Evolutionary conservation across 2,113 vertebrate genomes (phyloP), one percentile per base, ranked within the genome.

Genomic region (Anoura caudifer): DNA sequence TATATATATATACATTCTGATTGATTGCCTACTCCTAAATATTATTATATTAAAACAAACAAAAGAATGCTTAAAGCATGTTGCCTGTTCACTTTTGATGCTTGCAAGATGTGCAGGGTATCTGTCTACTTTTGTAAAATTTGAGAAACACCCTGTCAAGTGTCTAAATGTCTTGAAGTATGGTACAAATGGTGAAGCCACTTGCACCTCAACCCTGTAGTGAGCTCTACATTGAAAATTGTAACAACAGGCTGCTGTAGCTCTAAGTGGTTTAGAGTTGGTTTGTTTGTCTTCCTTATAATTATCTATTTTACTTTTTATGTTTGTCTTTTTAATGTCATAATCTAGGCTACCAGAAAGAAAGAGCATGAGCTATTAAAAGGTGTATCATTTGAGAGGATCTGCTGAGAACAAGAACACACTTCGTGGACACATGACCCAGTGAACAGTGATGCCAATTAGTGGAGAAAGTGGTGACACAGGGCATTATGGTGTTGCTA

Each of bases 11-110:
- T 77, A 69, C 61, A 96, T 80, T 76, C 80, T 92, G 61, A 91
- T 85, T 72, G 52, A 92, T 93, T 90, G 16, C 43, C 36, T 79
- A 41, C 54, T 91, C 45, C 13, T 36, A 94, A 86, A 50, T 1
- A 3, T 65, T 85, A 87, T 76, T 81, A 87, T 20, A 86, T 77
- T 94, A 45, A 97, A 89, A 88, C 61, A 94, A 93, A 91, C 65
- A 14, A 82, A 91, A 20, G 38, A 77, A 16, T 82, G 61, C 85
- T 91, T 94, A 87, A 95, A 91, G 47, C 24, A 84, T 89, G 50
- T 41, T 89, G 50, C 87, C 38, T 80, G 33, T 72, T 95, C 50
- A 59, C 45, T 63, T 91, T 70, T 93, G 70, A 92, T 79, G 13
- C 33, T 85, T 77, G 45, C 2, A 59, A 86, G 52, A 52, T 7